These are phyloP conservation scores for Calypte anna DNA, from an alignment of 2,113 vertebrate species.

Conservation along the genomic window DNA sequence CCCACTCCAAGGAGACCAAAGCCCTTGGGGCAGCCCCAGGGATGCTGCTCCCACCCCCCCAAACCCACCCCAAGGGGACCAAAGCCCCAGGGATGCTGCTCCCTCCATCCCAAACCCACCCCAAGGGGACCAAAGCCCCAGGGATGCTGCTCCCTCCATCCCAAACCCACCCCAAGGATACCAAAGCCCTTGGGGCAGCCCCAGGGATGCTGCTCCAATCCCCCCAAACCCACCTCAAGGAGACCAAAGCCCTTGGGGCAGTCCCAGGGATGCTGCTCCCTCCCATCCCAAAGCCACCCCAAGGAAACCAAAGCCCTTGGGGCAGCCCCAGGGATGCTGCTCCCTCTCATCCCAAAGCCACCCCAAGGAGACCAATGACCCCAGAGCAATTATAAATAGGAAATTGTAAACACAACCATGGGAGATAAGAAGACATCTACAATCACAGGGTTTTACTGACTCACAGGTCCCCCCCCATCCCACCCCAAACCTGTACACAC, in stretches of 20 bases:
- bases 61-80: rapidly evolving
- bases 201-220: neutral
- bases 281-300: rapidly evolving
- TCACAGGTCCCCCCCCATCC: neutral
- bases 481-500: neutral
- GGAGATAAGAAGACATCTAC: slow-evolving; percentile 56
- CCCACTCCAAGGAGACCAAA: no score
- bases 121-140: no score
- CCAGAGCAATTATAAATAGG: neutral
- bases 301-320: neutral
- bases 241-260: neutral
- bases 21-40: neutral
- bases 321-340: neutral
- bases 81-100: neutral
- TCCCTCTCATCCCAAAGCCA: rapidly evolving
- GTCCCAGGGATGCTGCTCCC: neutral
- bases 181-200: no score
- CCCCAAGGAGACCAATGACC: neutral
- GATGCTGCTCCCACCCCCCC: neutral
- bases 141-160: no score
- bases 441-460: slow-evolving; percentile 54
- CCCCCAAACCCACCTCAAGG: neutral
- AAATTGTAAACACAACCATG: slow-evolving; percentile 65
- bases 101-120: no score
- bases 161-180: no score